Evolutionary conservation across 2,888 invertebrate species (phyloP).

Genomic region (Copidosoma aretas): DNA sequence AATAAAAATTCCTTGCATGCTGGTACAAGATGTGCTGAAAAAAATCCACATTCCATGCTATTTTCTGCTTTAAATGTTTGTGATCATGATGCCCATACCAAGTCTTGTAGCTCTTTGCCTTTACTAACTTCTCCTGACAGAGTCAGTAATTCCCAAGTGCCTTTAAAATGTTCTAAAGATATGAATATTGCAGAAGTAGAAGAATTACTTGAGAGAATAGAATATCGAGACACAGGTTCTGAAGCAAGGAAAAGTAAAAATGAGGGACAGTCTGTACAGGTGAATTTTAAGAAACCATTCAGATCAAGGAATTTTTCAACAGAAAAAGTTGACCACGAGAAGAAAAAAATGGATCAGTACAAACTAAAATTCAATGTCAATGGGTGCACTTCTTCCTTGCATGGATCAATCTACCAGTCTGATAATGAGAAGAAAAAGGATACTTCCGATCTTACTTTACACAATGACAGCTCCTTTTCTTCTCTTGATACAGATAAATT

Average conservation of each 20-base stretch:
- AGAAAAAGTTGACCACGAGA: slow-evolving; percentile 21
- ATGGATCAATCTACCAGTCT: slow-evolving; percentile 18
- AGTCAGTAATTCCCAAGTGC: slow-evolving; percentile 44
- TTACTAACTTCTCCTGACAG: slow-evolving; percentile 46
- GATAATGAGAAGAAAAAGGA: slow-evolving; percentile 41
- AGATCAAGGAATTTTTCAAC: slow-evolving; percentile 5
- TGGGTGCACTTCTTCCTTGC: slow-evolving; percentile 15
- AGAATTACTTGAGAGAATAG: slow-evolving; percentile 61
- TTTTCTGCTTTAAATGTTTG: slow-evolving; percentile 36
- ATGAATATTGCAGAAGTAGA: slow-evolving; percentile 62
- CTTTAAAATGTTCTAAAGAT: slow-evolving; percentile 46
- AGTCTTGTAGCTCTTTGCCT: slow-evolving; percentile 45
- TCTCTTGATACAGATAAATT: slow-evolving; percentile 49
- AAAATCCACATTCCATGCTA: slow-evolving; percentile 38
- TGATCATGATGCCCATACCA: slow-evolving; percentile 41
- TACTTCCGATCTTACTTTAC: slow-evolving; percentile 47
- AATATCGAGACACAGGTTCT: slow-evolving; percentile 59
- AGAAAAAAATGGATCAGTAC: slow-evolving; percentile 24
- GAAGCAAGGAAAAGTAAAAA: slow-evolving; percentile 38
- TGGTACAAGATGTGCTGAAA: slow-evolving; percentile 41
- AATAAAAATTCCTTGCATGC: slow-evolving; percentile 49
- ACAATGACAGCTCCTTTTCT: slow-evolving; percentile 47
- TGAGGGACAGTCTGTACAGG: neutral
- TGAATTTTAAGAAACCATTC: slow-evolving; percentile 11
- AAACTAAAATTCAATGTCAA: slow-evolving; percentile 26